Evolutionary conservation across 2,888 invertebrate species (phyloP).

Genomic region (Chymomyza caudatula): DNA sequence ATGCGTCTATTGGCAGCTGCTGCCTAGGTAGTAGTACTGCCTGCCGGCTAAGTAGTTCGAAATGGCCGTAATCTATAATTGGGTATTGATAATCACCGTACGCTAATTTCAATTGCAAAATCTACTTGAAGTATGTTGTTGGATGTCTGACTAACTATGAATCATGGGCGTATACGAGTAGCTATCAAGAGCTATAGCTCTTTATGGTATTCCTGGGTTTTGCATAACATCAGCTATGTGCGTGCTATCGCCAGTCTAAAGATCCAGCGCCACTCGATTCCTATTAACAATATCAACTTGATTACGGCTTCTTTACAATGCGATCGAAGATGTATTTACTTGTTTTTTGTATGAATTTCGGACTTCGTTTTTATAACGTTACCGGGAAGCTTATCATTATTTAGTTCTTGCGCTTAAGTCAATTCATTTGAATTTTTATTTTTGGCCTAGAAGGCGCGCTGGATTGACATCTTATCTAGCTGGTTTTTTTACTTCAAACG

Average conservation of each 20-base stretch:
- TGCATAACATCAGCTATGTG: not conserved
- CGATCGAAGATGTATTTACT: not conserved
- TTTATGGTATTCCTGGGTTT: not conserved
- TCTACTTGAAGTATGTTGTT: no score
- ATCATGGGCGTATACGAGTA: no score
- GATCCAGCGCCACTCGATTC: not conserved
- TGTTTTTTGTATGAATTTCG: no score
- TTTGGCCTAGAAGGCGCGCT: not conserved
- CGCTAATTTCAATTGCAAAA: not conserved
- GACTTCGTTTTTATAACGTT: not conserved
- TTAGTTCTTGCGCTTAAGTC: not conserved
- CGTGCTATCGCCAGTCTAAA: not conserved
- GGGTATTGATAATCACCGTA: not conserved
- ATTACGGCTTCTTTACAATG: not conserved
- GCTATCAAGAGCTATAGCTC: not conserved
- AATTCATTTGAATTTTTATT: not conserved
- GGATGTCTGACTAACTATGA: not conserved
- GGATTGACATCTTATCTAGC: not conserved
- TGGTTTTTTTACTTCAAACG: not conserved
- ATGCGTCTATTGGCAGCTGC: not conserved
- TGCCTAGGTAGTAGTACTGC: not conserved
- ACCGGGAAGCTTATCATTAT: not conserved
- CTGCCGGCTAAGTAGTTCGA: not conserved
- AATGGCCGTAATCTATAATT: conserved; percentile 8
- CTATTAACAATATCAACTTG: not conserved